Conservation (phyloP, 2,797 vertebrate species). For the Halcyon smyrnensis region DNA sequence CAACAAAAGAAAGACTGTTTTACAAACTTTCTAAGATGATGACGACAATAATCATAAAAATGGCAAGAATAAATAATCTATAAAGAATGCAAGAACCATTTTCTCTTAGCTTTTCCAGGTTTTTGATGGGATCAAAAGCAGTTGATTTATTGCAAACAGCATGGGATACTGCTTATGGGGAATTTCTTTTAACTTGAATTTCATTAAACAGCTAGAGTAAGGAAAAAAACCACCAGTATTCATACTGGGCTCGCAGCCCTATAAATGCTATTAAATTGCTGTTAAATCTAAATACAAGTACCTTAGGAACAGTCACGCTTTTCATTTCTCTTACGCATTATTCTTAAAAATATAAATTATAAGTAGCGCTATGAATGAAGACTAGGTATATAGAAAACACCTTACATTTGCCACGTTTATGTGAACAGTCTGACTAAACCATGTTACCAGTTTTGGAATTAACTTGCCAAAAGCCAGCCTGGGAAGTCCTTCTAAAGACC, state of each 20-base stretch:
- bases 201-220: not conserved
- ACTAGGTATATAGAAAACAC: not conserved
- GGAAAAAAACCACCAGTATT: not conserved
- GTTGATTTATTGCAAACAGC: constrained; percentile 23
- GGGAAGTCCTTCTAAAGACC: not conserved
- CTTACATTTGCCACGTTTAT: not conserved
- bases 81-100: not conserved
- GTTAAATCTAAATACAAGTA: not conserved
- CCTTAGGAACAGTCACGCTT: not conserved
- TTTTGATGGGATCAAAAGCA: constrained; percentile 42
- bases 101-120: constrained; percentile 1
- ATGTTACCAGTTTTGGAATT: not conserved
- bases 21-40: constrained; percentile 39
- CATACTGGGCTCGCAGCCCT: constrained; percentile 31
- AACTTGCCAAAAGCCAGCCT: not conserved
- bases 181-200: constrained; percentile 21
- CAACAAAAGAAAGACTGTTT: constrained; percentile 14
- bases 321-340: not conserved
- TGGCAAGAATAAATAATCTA: not conserved
- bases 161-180: constrained; percentile 14
- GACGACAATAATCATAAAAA: constrained; percentile 50
- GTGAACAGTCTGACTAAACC: not conserved
- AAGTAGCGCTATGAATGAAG: not conserved
- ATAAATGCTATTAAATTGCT: not conserved
- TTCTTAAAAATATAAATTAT: not conserved